Percentiles rank a stretch among this genome's conserved stretches.
phyloP scores from a whole-genome alignment of 2,888 invertebrate species.

The Parapristionchus giblindavisi region DNA sequence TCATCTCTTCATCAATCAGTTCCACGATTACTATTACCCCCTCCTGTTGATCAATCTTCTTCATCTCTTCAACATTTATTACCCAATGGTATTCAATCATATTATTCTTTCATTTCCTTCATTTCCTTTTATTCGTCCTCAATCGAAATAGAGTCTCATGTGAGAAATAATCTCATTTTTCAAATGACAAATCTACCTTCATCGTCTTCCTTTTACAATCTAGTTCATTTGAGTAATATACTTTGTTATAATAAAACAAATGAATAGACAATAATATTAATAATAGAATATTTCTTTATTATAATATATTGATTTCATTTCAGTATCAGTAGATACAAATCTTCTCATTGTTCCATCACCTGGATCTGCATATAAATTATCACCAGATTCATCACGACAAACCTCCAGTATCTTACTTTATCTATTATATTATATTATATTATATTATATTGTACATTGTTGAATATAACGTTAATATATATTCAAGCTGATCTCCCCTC shows the following conservation, averaged over 20 bases:
- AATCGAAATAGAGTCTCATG: no score
- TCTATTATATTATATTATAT: neutral
- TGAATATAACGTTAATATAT: neutral
- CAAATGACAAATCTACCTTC: no score
- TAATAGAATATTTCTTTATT: no score
- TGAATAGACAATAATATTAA: no score
- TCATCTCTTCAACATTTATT: neutral
- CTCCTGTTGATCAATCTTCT: neutral
- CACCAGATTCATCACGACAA: slow-evolving; percentile 32
- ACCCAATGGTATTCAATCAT: slow-evolving; percentile 21
- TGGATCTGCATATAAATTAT: slow-evolving; percentile 34
- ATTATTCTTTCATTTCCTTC: neutral
- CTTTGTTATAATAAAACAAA: no score
- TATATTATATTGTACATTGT: neutral
- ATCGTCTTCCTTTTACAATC: no score
- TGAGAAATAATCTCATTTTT: no score
- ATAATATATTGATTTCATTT: neutral
- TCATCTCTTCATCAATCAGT: slow-evolving; percentile 8
- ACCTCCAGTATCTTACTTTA: slow-evolving; percentile 1
- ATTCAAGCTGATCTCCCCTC: slow-evolving; percentile 20
- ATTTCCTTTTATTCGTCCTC: no score
- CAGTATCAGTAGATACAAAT: slow-evolving; percentile 45
- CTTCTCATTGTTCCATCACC: slow-evolving; percentile 58
- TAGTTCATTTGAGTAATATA: no score
- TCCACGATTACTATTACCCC: slow-evolving; percentile 16